phyloP scores from a whole-genome alignment of 2,797 vertebrate genomes.

The Silurus lanzhouensis region DNA sequence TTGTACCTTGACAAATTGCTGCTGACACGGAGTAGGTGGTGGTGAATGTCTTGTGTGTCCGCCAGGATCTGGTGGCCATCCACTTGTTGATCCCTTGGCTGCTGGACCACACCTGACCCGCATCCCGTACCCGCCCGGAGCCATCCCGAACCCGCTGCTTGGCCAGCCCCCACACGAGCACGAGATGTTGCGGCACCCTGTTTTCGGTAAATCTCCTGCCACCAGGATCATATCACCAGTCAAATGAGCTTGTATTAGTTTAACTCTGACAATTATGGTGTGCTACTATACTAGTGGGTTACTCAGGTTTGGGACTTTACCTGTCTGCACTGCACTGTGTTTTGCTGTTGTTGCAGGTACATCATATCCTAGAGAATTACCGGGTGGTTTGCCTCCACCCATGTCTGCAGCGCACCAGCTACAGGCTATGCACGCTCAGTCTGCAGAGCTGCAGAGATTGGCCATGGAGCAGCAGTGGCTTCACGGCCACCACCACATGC shows the following conservation, averaged over 20 bases:
- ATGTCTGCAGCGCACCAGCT: conserved; percentile 99
- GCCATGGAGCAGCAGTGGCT: conserved; percentile 99
- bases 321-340: conserved; percentile 8
- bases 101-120: conserved; percentile 95
- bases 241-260: neutral
- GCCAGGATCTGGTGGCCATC: conserved; percentile 91
- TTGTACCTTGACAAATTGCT: conserved; percentile 67
- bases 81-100: conserved; percentile 89
- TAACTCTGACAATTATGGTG: neutral
- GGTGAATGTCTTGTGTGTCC: conserved; percentile 85
- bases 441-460: conserved; percentile 94
- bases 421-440: conserved; percentile 99
- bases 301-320: neutral
- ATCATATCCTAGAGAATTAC: conserved; percentile 92
- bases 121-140: conserved; percentile 94
- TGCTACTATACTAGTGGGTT: neutral
- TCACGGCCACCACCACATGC: conserved; percentile 97
- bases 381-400: conserved; percentile 87
- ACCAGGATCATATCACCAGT: neutral
- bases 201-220: conserved; percentile 84
- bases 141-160: conserved; percentile 93
- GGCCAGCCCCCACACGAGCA: conserved; percentile 94
- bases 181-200: conserved; percentile 97
- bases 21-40: conserved; percentile 77
- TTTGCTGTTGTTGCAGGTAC: conserved; percentile 74